phyloP scores from a whole-genome alignment of 2,888 invertebrate genomes.

The Baccha elongata region DNA sequence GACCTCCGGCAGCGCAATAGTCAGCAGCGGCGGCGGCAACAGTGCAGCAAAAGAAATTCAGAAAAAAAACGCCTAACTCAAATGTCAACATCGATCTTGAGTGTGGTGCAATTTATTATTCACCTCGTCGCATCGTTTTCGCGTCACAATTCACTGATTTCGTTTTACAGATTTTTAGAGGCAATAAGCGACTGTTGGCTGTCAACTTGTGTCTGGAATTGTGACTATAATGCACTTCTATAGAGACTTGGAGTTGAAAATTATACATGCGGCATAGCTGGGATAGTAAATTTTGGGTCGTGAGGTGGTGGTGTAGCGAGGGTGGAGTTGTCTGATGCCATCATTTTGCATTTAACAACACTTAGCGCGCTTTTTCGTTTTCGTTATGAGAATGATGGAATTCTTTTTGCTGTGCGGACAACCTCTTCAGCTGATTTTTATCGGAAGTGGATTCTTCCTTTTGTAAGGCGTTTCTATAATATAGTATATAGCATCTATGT shows the following conservation, averaged over 20 bases:
- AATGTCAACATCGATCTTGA: constrained; percentile 69
- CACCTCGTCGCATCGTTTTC: constrained; percentile 63
- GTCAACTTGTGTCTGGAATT: constrained; percentile 32
- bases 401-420: constrained; percentile 4
- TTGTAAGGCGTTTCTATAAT: too few species aligned
- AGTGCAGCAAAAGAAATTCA: constrained; percentile 36
- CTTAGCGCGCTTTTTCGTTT: constrained; percentile 33
- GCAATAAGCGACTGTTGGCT: constrained; percentile 31
- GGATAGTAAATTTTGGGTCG: constrained; percentile 52
- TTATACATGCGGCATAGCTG: constrained; percentile 43
- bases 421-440: constrained; percentile 6
- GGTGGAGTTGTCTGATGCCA: constrained; percentile 2
- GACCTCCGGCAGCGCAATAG: constrained; percentile 40
- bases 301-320: constrained; percentile 6
- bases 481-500: too few species aligned
- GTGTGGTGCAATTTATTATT: constrained; percentile 69
- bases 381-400: constrained; percentile 11
- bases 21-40: not conserved
- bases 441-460: constrained; percentile 10
- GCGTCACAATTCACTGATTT: constrained; percentile 68
- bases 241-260: constrained; percentile 20
- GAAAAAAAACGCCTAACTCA: constrained; percentile 42
- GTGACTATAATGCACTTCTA: constrained; percentile 7
- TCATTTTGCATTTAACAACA: constrained; percentile 31
- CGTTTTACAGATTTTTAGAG: constrained; percentile 23